Evolutionary conservation across 2,113 vertebrate species (phyloP).

Genomic region (Nibea albiflora): DNA sequence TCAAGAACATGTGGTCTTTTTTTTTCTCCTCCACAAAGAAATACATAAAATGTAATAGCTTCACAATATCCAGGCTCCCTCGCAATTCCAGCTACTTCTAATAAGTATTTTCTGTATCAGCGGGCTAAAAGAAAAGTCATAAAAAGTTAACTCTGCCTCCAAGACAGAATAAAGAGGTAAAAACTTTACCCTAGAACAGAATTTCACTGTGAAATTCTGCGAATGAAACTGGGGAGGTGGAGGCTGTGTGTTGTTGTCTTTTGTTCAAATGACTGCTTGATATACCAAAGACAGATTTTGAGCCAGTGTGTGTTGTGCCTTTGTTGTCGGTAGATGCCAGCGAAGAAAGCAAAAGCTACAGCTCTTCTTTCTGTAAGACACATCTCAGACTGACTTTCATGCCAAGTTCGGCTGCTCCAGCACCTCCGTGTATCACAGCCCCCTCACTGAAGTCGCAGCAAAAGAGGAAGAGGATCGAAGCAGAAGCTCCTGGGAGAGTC

Average conservation of each 20-base stretch:
- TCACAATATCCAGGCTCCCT: neutral
- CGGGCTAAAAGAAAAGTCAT: constrained; percentile 32
- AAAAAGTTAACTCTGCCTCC: constrained; percentile 55
- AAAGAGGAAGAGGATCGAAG: constrained; percentile 34
- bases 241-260: constrained; percentile 33
- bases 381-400: constrained; percentile 56
- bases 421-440: constrained; percentile 27
- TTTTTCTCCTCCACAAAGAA: neutral
- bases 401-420: constrained; percentile 40
- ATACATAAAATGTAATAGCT: neutral
- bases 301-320: constrained; percentile 21
- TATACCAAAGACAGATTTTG: constrained; percentile 42
- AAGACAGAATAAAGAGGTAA: constrained; percentile 19
- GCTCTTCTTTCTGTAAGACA: constrained; percentile 45
- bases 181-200: constrained; percentile 42
- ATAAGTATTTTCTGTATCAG: constrained; percentile 24
- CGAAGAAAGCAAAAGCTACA: constrained; percentile 40
- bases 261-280: constrained; percentile 48
- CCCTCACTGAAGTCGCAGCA: constrained; percentile 24
- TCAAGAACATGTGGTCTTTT: neutral
- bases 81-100: neutral
- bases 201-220: constrained; percentile 37
- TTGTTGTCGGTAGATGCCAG: constrained; percentile 43
- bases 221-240: constrained; percentile 23
- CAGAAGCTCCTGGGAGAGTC: constrained; percentile 40